Conservation (phyloP, 2,113 vertebrate species). For the Greenwoodochromis staneri region DNA sequence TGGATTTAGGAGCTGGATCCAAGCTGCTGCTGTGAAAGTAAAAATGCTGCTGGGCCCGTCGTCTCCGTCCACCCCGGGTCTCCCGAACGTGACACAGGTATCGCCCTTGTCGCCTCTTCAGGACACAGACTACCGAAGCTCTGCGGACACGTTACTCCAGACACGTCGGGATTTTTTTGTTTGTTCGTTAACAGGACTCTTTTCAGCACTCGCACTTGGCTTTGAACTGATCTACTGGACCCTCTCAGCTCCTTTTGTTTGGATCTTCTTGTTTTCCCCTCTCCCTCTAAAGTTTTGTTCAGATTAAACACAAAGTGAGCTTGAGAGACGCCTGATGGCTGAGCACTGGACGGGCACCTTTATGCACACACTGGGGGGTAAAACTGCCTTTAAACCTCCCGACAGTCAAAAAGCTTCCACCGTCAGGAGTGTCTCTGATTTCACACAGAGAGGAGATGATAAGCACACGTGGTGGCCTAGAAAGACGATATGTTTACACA, state of each 20-base stretch:
- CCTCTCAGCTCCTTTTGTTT: neutral
- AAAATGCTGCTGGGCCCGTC: neutral
- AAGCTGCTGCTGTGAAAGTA: constrained; percentile 83
- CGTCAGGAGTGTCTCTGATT: neutral
- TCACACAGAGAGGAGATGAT: neutral
- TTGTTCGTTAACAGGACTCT: neutral
- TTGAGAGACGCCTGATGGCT: neutral
- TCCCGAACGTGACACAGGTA: neutral
- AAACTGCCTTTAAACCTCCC: neutral
- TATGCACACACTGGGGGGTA: rapidly evolving
- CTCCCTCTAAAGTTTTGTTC: neutral
- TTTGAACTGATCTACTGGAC: neutral
- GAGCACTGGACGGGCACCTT: neutral
- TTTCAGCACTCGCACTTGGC: constrained; percentile 40
- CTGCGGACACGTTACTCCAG: rapidly evolving
- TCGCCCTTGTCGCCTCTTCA: neutral
- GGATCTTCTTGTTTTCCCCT: rapidly evolving
- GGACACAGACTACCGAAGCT: neutral
- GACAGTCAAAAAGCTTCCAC: neutral
- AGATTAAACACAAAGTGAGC: neutral
- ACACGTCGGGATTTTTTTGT: neutral
- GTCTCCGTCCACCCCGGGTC: neutral
- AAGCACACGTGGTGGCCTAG: neutral
- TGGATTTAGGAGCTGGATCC: constrained; percentile 83
- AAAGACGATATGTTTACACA: neutral